Evolutionary conservation across 2,113 vertebrate species (phyloP).

Genomic region (Thunnus thynnus): DNA sequence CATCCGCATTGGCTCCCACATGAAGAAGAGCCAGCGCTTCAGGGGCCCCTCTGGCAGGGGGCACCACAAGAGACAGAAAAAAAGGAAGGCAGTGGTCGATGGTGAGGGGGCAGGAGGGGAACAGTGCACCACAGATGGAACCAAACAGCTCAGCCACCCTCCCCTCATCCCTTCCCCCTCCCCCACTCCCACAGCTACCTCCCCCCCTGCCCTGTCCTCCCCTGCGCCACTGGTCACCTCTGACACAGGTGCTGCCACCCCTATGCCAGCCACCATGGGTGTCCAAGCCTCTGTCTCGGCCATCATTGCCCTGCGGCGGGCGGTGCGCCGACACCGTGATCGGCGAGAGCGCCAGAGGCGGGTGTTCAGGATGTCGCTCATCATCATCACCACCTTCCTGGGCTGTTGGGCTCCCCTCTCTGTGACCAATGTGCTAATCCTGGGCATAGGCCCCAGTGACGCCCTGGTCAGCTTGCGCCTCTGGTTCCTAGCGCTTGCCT

Average conservation of each 20-base stretch:
- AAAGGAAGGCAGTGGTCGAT: slow-evolving; percentile 58
- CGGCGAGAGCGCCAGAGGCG: slow-evolving; percentile 84
- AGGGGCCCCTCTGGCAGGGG: slow-evolving; percentile 66
- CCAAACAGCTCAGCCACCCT: slow-evolving; percentile 80
- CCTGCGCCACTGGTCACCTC: slow-evolving; percentile 74
- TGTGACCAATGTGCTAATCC: slow-evolving; percentile 85
- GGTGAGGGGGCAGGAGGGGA: slow-evolving; percentile 54
- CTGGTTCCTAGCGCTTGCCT: slow-evolving; percentile 87
- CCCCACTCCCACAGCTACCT: slow-evolving; percentile 81
- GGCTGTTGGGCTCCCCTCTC: slow-evolving; percentile 86
- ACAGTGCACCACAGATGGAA: slow-evolving; percentile 65
- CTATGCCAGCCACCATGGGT: slow-evolving; percentile 75
- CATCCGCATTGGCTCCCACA: slow-evolving; percentile 87
- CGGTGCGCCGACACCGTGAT: slow-evolving; percentile 83
- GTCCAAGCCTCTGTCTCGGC: slow-evolving; percentile 87
- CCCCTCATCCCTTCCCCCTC: slow-evolving; percentile 77
- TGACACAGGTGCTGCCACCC: slow-evolving; percentile 47
- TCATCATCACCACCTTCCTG: slow-evolving; percentile 86
- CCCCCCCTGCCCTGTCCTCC: slow-evolving; percentile 79
- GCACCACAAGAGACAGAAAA: slow-evolving; percentile 64
- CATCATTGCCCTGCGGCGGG: slow-evolving; percentile 86
- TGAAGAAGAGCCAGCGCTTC: slow-evolving; percentile 79
- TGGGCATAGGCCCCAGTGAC: slow-evolving; percentile 84
- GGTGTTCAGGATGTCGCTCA: slow-evolving; percentile 86
- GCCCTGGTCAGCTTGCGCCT: slow-evolving; percentile 83